Evolutionary conservation across 2,888 invertebrate species (phyloP).

Genomic region (Druceiella hillmani): DNA sequence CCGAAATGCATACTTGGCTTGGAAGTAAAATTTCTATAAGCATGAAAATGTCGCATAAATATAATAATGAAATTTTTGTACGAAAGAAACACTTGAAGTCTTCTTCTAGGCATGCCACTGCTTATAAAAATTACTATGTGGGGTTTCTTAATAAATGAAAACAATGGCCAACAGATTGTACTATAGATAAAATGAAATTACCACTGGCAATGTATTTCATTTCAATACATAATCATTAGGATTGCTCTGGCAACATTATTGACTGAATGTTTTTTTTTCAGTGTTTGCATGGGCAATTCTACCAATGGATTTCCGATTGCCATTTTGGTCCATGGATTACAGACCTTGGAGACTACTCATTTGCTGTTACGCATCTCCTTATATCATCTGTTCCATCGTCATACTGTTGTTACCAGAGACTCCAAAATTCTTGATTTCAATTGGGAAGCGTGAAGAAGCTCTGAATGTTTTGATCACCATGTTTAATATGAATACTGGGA

Average conservation of each 20-base stretch:
- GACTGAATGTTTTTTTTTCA: slow-evolving; percentile 19
- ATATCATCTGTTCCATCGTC: slow-evolving; percentile 46
- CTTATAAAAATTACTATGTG: no score
- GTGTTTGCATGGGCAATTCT: slow-evolving; percentile 54
- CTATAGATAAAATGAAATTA: no score
- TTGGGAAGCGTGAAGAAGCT: slow-evolving; percentile 47
- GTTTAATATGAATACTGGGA: background rate
- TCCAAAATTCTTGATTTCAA: slow-evolving; percentile 58
- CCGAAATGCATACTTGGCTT: no score
- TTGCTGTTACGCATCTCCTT: slow-evolving; percentile 49
- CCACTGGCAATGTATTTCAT: no score
- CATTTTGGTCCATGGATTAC: slow-evolving; percentile 36
- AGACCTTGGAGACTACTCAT: slow-evolving; percentile 64
- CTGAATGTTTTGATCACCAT: slow-evolving; percentile 27
- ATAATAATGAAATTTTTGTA: no score
- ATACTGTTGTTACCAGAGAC: slow-evolving; percentile 56
- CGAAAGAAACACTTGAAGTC: no score
- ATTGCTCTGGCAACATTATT: background rate
- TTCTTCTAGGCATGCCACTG: no score
- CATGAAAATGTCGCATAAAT: no score
- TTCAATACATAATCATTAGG: no score
- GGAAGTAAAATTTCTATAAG: no score
- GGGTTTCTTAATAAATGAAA: no score
- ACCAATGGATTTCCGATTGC: slow-evolving; percentile 36
- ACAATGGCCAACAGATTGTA: no score